Base-by-base conservation (phyloP, 2,113 vertebrate genomes). In the Callorhinus ursinus region DNA sequence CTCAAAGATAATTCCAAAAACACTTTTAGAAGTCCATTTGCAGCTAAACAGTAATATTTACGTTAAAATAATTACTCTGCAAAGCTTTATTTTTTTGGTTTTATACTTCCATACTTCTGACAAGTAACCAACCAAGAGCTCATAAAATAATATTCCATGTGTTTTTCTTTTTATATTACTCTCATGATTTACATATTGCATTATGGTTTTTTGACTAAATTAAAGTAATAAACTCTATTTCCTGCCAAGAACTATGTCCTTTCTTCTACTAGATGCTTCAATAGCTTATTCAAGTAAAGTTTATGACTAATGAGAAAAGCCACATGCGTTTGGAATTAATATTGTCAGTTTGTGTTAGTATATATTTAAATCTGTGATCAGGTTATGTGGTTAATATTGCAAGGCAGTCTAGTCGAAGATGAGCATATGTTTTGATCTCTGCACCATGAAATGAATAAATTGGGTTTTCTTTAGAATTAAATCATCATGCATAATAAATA, bases 231-330 rank as follows among this genome's bases (percentile, higher is more conserved):
- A 96, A 87, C 39, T 94, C 55, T 46, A 63, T 90, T 90, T 97
- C 5, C n/a, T 84, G 49, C 33, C 39, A 96, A 87, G n/a, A 95
- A 65, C 24, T 49, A 82, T 3, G 71, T 96, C 14, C 24, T 93
- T 92, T 95, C 77, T 88, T 88, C n/a, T 88, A 80, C 14, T 93
- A 18, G 83, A 92, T 89, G 84, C 28, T 74, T 84, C 71, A 63
- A 33, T 88, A 71, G 55, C 57, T 84, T 92, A 81, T 90, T 87
- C 61, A 84, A 84, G n/a, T 84, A 42, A 93, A 83, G 22, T 87
- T 96, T 92, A 81, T 4, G 4, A 97, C 74, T 95, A 92, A 97
- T 94, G 96, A 95, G 79, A 90, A 89, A 93, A 97, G 24, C 7
- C 69, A 80, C 61, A 95, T 95, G 42, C 67, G 69, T 84, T 84